Conservation (phyloP, 2,797 vertebrate genomes). For the Heliangelus exortis region DNA sequence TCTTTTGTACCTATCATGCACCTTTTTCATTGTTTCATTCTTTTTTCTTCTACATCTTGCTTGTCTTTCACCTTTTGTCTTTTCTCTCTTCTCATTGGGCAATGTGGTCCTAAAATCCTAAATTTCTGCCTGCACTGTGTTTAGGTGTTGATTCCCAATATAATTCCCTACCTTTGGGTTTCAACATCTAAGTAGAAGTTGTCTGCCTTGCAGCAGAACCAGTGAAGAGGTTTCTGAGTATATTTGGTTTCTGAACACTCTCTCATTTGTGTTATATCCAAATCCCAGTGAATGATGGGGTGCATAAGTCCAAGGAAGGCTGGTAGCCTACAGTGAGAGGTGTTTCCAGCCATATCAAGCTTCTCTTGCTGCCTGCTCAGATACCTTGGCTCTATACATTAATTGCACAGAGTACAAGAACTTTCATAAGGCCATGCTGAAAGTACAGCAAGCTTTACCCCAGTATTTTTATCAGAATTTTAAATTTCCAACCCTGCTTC, state of each 20-base stretch:
- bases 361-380: background rate
- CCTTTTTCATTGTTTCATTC: background rate
- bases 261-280: background rate
- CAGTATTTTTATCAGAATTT: background rate
- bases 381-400: background rate
- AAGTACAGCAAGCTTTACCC: background rate
- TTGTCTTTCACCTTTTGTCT: background rate
- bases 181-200: background rate
- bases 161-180: background rate
- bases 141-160: background rate
- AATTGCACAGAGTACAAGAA: background rate
- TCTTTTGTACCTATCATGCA: background rate
- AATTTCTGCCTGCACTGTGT: background rate
- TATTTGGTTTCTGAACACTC: background rate
- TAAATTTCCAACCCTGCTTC: background rate
- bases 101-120: background rate
- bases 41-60: background rate
- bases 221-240: background rate
- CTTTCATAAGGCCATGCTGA: background rate
- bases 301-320: background rate
- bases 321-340: background rate
- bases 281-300: background rate
- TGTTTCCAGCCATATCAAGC: background rate
- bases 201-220: background rate
- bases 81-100: background rate